Evolutionary conservation across 2,113 vertebrate genomes (phyloP).

Genomic region (Dasyurus viverrinus): DNA sequence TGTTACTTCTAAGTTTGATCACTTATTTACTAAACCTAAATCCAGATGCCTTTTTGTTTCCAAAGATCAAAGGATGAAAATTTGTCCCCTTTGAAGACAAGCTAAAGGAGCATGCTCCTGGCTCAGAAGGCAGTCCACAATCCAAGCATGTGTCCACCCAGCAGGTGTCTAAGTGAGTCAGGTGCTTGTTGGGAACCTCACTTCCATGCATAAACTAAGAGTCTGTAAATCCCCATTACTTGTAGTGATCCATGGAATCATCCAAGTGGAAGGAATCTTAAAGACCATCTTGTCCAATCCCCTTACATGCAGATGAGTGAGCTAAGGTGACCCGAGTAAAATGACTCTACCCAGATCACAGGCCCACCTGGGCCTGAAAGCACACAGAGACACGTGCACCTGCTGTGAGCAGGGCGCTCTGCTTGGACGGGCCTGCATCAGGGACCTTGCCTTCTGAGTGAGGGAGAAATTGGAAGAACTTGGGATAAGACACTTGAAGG

Average conservation of each 20-base stretch:
- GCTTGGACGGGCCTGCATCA: background rate
- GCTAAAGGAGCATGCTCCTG: background rate
- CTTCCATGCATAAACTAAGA: too few relatives aligned
- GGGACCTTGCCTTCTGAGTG: background rate
- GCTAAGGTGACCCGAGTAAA: background rate
- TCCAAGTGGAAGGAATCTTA: background rate
- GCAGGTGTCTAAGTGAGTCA: background rate
- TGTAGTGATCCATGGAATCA: too few relatives aligned
- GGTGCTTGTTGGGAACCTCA: too few relatives aligned
- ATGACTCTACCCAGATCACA: background rate
- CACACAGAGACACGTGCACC: background rate
- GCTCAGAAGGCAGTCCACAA: background rate
- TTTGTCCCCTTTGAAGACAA: background rate
- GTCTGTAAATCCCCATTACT: too few relatives aligned
- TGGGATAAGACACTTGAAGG: background rate
- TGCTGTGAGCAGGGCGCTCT: background rate
- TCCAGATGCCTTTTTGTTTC: constrained; percentile 31
- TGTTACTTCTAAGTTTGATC: constrained; percentile 18
- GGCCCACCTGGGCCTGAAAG: background rate
- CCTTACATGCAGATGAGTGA: background rate
- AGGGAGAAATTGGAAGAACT: background rate
- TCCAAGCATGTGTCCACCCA: background rate
- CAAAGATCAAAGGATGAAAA: constrained; percentile 14
- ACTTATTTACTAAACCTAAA: background rate
- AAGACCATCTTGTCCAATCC: background rate